Percentiles rank a stretch among this genome's conserved stretches.
phyloP scores from a whole-genome alignment of 2,113 vertebrate species.

The Hymenochirus boettgeri region DNA sequence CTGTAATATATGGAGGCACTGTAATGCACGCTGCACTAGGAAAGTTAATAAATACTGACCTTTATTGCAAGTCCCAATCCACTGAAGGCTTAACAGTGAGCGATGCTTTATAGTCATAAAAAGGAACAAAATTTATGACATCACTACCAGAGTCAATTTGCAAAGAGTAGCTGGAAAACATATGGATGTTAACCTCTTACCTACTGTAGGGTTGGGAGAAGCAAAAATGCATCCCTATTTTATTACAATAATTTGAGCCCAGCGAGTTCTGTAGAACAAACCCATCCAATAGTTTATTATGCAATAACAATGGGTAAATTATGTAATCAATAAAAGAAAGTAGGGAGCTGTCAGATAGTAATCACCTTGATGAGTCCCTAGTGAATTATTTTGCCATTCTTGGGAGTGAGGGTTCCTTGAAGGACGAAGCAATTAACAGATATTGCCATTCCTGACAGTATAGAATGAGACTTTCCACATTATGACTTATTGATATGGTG shows the following conservation, averaged over 20 bases:
- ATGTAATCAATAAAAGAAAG: constrained; percentile 5
- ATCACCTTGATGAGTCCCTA: not conserved
- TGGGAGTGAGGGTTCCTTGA: not conserved
- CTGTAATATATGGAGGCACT: constrained; percentile 2
- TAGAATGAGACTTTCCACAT: not conserved
- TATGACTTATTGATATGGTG: not conserved
- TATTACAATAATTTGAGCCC: not conserved
- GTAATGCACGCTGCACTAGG: constrained; percentile 43
- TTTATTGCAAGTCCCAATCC: constrained; percentile 16
- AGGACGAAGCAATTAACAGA: not conserved
- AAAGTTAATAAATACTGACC: constrained; percentile 45
- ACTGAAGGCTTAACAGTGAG: constrained; percentile 15
- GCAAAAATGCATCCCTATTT: not conserved
- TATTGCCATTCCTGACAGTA: not conserved
- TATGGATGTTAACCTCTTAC: constrained; percentile 2
- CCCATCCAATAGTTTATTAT: not conserved
- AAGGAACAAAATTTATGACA: not conserved
- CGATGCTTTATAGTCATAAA: constrained; percentile 36
- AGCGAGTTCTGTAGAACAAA: not conserved
- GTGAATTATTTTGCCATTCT: not conserved
- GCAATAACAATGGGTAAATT: not conserved
- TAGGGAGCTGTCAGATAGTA: not conserved
- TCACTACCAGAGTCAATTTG: not conserved
- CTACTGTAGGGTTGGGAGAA: not conserved
- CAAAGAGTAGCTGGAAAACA: constrained; percentile 12